Evolutionary conservation across 2,888 invertebrate genomes (phyloP), one percentile per base, ranked within the genome.

Genomic region (Anthophora plumipes): DNA sequence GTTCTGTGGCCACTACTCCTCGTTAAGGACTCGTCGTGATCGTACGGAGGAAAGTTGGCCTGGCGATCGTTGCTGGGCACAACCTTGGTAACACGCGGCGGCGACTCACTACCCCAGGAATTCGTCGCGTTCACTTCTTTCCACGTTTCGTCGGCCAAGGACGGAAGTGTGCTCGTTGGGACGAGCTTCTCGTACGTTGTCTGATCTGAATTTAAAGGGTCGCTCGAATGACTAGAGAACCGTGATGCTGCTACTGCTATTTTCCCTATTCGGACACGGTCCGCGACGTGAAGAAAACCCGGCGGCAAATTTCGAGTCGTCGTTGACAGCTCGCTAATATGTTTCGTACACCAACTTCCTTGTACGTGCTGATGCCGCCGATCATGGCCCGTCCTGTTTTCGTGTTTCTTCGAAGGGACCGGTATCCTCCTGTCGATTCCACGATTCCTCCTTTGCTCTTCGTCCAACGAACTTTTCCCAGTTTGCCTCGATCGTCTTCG

Each of bases 201-300:
- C 46, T 52, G 74, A 14, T 61, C 70, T 1, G 68, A 59, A 59
- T n/a, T 22, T 76, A 74, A 64, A 72, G 60, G 69, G 67, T 59
- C 60, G 46, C 63, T 31, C 82, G 81, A 80, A 69, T 89, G 89
- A 89, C 89, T 89, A 89, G 89, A 87, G 82, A 81, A 75, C 70
- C 72, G 72, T 43, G 78, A 22, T 14, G 78, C 25, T 31, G 31
- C 31, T 4, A 4, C 1, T 4, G 31, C 31, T 31, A 4, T 4
- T 39, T 61, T 63, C 67, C 74, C 79, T 67, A 66, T 75, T 39
- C 70, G 67, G 3, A n/a, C 63, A 37, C 31, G 60, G 25, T 52
- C 48, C 54, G 63, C 68, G 43, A 55, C n/a, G 4, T 46, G 70
- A 57, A n/a, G n/a, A n/a, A n/a, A 48, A 70, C 63, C 52, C n/a